Percentiles rank a stretch among this genome's conserved stretches.
These are phyloP conservation scores for Ameiurus melas DNA, from an alignment of 2,113 vertebrate genomes.

Conservation along the genomic window DNA sequence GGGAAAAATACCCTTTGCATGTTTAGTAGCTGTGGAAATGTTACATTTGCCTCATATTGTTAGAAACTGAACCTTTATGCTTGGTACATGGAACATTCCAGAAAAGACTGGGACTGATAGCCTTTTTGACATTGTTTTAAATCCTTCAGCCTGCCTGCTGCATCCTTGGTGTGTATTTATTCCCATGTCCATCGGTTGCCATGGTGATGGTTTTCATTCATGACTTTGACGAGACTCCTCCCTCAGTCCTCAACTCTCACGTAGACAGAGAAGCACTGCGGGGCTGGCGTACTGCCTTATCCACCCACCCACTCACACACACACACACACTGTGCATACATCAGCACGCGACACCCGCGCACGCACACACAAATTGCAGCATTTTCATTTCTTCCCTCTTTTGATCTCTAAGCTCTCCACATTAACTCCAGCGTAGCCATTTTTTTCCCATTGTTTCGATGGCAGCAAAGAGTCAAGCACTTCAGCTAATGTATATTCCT, in stretches of 20 bases:
- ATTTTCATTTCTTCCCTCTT: conserved; percentile 1
- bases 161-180: not conserved
- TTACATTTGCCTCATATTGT: not conserved
- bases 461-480: not conserved
- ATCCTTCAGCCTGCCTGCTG: not conserved
- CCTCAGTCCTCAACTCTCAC: conserved; percentile 31
- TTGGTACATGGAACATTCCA: not conserved
- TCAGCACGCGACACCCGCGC: not conserved
- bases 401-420: not conserved
- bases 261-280: conserved; percentile 25
- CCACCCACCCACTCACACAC: conserved; percentile 16
- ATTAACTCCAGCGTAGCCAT: not conserved
- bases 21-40: conserved; percentile 6
- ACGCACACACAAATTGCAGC: not conserved
- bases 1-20: not conserved
- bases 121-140: not conserved
- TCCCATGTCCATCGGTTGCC: conserved; percentile 32
- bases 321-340: conserved; percentile 3
- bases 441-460: not conserved
- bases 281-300: conserved; percentile 37
- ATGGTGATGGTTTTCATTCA: conserved; percentile 49
- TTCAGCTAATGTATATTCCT: not conserved
- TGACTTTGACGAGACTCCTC: conserved; percentile 46
- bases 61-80: not conserved
- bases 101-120: not conserved